Percentiles rank a stretch among this genome's conserved stretches.
phyloP scores from a whole-genome alignment of 2,888 invertebrate genomes.

The Melanargia galathea region DNA sequence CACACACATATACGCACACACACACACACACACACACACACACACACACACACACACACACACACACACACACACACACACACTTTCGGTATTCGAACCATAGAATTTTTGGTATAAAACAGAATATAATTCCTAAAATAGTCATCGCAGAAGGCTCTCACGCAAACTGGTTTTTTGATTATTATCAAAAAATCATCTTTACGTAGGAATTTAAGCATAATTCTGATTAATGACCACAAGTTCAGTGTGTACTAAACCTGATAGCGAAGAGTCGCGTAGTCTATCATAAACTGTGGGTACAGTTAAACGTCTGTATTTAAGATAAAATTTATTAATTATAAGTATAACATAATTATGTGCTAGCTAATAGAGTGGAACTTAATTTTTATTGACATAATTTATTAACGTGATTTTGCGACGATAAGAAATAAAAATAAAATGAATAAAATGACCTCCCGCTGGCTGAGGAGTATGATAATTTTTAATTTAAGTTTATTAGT shows the following conservation, averaged over 20 bases:
- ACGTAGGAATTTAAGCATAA: neutral
- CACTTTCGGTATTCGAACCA: too few relatives aligned
- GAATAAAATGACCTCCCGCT: constrained; percentile 45
- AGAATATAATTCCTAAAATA: neutral
- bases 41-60: too few relatives aligned
- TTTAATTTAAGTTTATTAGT: constrained; percentile 40
- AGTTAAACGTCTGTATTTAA: constrained; percentile 40
- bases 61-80: too few relatives aligned
- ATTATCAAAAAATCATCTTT: neutral
- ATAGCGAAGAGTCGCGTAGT: constrained; percentile 47
- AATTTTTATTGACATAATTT: neutral
- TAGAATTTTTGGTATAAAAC: too few relatives aligned
- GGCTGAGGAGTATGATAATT: constrained; percentile 19
- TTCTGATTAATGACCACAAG: constrained; percentile 41
- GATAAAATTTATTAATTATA: neutral
- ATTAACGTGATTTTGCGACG: neutral
- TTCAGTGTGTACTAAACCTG: constrained; percentile 52
- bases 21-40: too few relatives aligned
- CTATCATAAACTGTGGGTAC: constrained; percentile 48
- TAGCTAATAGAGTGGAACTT: neutral
- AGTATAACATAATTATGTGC: neutral
- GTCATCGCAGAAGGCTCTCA: neutral
- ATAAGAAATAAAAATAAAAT: neutral
- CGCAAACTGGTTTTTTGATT: constrained; percentile 11
- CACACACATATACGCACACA: too few relatives aligned